These are phyloP conservation scores for Enteromius radiatus DNA, from an alignment of 2,797 vertebrate species.

Conservation along the genomic window DNA sequence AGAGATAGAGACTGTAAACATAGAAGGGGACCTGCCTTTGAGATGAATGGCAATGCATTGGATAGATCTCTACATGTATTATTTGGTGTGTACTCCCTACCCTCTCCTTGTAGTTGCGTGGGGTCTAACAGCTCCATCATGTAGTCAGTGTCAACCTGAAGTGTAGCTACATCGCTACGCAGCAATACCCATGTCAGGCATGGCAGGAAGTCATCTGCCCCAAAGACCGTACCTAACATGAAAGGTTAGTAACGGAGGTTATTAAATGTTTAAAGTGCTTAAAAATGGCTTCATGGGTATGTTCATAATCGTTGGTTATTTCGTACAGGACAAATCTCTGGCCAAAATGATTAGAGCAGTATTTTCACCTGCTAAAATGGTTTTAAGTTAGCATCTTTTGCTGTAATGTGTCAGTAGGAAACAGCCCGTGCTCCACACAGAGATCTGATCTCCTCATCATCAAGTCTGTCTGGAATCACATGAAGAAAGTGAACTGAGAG, in stretches of 20 bases:
- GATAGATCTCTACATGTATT: neutral
- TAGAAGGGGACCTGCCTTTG: neutral
- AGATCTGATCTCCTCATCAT: too few relatives aligned
- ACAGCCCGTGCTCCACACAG: too few relatives aligned
- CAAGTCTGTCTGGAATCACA: too few relatives aligned
- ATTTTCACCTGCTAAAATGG: too few relatives aligned
- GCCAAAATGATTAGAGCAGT: too few relatives aligned
- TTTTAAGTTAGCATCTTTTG: too few relatives aligned
- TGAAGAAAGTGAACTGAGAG: too few relatives aligned
- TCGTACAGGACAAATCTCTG: neutral
- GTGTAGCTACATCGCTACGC: slow-evolving; percentile 78
- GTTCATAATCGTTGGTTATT: neutral
- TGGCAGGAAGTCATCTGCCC: slow-evolving; percentile 90
- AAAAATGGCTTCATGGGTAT: neutral
- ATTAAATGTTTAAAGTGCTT: neutral
- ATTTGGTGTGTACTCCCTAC: slow-evolving; percentile 62
- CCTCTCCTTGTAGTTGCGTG: slow-evolving; percentile 85
- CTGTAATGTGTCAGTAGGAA: too few relatives aligned
- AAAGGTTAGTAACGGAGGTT: neutral
- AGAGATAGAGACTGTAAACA: neutral
- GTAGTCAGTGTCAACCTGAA: slow-evolving; percentile 89
- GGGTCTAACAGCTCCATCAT: slow-evolving; percentile 93
- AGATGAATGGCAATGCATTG: neutral
- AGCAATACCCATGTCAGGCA: slow-evolving; percentile 87
- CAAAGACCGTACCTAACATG: slow-evolving; percentile 72